Conservation (phyloP, 2,113 vertebrate genomes). For the Strix aluco region DNA sequence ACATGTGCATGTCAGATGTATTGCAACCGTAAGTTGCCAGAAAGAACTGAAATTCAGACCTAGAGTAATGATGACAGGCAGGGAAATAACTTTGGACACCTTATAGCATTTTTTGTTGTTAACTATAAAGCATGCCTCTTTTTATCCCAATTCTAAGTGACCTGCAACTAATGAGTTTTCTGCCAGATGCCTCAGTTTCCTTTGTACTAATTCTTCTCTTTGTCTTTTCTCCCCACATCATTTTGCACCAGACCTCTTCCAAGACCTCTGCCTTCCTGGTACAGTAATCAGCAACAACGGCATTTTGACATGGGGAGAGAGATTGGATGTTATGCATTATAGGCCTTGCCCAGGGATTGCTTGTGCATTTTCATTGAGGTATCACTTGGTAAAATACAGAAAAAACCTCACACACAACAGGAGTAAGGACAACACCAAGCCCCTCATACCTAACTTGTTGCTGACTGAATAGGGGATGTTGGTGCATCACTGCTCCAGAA, state of each 20-base stretch:
- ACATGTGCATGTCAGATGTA: background rate
- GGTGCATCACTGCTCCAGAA: background rate
- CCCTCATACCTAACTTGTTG: accelerated
- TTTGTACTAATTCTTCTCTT: background rate
- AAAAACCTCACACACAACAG: background rate
- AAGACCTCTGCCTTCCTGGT: background rate
- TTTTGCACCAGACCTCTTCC: background rate
- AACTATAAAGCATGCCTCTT: background rate
- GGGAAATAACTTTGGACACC: background rate
- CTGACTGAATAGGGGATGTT: background rate
- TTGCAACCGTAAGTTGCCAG: background rate
- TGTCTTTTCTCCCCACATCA: background rate
- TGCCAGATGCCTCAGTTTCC: background rate
- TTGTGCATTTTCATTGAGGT: background rate
- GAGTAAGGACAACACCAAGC: background rate
- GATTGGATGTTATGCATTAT: background rate
- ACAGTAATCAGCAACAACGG: background rate
- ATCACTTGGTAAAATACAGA: background rate
- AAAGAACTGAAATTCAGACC: background rate
- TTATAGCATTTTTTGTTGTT: background rate
- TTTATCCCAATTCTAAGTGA: background rate
- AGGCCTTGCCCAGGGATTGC: background rate
- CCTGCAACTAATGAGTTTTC: background rate
- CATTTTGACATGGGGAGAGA: background rate
- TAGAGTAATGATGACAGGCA: background rate